These are phyloP conservation scores for Ovis canadensis DNA, from an alignment of 2,113 vertebrate species.

Conservation along the genomic window DNA sequence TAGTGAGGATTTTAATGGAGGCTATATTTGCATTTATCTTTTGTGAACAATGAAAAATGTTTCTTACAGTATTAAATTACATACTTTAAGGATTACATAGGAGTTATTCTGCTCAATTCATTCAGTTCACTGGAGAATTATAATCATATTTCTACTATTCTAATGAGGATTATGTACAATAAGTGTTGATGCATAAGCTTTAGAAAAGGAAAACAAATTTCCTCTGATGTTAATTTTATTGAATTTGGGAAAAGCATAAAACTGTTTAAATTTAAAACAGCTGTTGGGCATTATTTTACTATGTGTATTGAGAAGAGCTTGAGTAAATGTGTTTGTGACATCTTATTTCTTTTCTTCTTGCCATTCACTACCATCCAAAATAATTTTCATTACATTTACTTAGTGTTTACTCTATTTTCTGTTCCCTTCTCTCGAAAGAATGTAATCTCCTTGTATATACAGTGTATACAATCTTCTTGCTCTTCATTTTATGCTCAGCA, in stretches of 20 bases:
- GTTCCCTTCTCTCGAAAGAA: neutral
- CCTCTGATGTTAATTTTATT: neutral
- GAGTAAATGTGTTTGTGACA: neutral
- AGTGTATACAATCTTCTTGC: neutral
- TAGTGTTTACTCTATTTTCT: neutral
- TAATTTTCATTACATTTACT: neutral
- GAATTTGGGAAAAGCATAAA: neutral
- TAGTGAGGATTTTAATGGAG: neutral
- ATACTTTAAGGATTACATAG: neutral
- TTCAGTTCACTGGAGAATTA: neutral
- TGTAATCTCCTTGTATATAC: neutral
- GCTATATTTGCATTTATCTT: neutral
- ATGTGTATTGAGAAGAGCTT: neutral
- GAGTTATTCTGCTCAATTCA: neutral
- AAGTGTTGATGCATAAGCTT: neutral
- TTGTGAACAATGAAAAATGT: conserved; percentile 6
- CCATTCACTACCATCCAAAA: neutral
- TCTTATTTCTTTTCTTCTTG: neutral
- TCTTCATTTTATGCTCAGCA: neutral
- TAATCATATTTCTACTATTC: neutral
- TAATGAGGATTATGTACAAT: neutral
- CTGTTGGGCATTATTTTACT: neutral
- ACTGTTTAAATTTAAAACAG: neutral
- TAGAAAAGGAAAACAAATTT: neutral
- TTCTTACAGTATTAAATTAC: neutral